These are phyloP conservation scores for Sorex araneus DNA, from an alignment of 2,113 vertebrate species.

Conservation along the genomic window DNA sequence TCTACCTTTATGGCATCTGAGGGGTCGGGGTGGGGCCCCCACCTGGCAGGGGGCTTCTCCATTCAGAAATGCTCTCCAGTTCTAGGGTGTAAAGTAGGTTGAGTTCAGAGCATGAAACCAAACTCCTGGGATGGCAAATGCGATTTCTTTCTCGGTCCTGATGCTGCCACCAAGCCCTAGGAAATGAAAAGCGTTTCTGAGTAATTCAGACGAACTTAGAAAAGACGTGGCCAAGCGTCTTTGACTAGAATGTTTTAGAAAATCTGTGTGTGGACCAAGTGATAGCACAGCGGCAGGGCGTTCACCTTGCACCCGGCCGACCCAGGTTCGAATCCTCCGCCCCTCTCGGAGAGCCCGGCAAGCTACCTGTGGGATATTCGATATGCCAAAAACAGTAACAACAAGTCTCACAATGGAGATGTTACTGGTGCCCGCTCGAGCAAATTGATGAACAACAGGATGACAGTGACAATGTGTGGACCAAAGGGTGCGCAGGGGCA, in stretches of 20 bases:
- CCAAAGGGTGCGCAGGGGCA: too few relatives aligned
- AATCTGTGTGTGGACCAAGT: neutral
- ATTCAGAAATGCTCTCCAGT: constrained; percentile 59
- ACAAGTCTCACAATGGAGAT: too few relatives aligned
- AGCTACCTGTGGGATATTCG: too few relatives aligned
- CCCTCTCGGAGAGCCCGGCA: too few relatives aligned
- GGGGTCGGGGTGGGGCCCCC: neutral
- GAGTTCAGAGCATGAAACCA: neutral
- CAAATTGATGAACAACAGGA: too few relatives aligned
- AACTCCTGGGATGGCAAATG: neutral
- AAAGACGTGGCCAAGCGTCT: neutral
- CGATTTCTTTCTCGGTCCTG: neutral
- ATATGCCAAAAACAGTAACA: too few relatives aligned
- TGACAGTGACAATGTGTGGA: too few relatives aligned
- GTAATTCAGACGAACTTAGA: neutral
- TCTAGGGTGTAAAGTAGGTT: constrained; percentile 26
- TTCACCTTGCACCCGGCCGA: too few relatives aligned
- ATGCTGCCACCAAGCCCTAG: neutral
- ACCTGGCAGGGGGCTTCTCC: too few relatives aligned
- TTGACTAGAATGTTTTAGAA: constrained; percentile 18
- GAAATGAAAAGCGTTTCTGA: neutral
- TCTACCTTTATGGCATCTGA: constrained; percentile 37
- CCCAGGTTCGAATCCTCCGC: too few relatives aligned
- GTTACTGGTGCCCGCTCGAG: too few relatives aligned
- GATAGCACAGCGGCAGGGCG: too few relatives aligned